Percentiles rank a stretch among this genome's conserved stretches.
Conservation (phyloP, 2,888 invertebrate genomes). For the Polydrusus tereticollis region DNA sequence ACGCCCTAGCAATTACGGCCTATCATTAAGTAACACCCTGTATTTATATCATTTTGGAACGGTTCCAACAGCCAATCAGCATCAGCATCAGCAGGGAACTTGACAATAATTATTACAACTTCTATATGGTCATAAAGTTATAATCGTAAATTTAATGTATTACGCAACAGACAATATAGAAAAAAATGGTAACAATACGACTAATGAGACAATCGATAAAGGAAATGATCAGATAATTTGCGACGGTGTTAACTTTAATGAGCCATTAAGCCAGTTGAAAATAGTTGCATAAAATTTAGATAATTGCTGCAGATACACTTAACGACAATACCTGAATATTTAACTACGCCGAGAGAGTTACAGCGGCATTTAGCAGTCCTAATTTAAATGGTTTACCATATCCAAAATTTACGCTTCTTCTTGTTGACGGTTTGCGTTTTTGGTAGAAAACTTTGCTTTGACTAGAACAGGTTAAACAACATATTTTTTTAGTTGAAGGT, state of each 20-base stretch:
- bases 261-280: conserved; percentile 45
- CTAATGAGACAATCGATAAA: conserved; percentile 31
- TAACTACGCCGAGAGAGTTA: conserved; percentile 12
- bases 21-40: no score
- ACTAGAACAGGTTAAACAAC: no score
- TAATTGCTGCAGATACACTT: conserved; percentile 45
- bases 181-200: not conserved
- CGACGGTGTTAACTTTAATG: conserved; percentile 45
- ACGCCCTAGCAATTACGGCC: no score
- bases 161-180: not conserved
- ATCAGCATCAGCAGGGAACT: no score
- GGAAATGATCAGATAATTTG: conserved; percentile 48
- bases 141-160: not conserved
- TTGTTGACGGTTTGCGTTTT: not conserved
- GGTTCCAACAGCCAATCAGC: no score
- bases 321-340: conserved; percentile 44
- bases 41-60: no score
- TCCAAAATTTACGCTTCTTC: not conserved
- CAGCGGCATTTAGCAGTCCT: conserved; percentile 8
- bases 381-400: conserved; percentile 11
- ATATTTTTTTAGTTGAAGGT: no score
- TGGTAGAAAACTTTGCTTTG: no score
- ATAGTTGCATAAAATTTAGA: conserved; percentile 49
- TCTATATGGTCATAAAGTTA: not conserved
- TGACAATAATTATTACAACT: not conserved